Evolutionary conservation across 2,888 invertebrate species (phyloP), one percentile per base, ranked within the genome.

Genomic region (Cerastis leucographa): DNA sequence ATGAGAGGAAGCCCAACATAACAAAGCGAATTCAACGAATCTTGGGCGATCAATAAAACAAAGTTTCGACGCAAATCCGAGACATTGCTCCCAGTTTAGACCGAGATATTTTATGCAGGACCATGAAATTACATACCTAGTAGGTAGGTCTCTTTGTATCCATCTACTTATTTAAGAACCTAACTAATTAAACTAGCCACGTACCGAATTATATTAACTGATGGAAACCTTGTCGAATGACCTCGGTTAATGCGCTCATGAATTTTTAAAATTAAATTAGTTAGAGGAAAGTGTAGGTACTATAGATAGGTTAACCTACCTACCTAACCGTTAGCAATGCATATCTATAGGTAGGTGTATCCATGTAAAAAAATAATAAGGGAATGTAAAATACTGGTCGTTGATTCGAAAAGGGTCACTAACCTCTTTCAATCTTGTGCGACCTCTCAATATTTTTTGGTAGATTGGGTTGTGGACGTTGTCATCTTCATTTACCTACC

Each of bases 21-120:
- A 86, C 81, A 89, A 88, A 84, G 81, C 79, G 22, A 87, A 76
- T 87, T 86, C 82, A 79, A 72, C 74, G 83, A 79, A 88, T 85
- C 87, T 87, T 83, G 79, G 79, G 56, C 83, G 80, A 83, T 85
- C 86, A 83, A 85, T 88, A 86, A 76, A 65, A 71, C 35, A 71
- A 54, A 35, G 25, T 70, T 73, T 49, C 78, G 64, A 74, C 81
- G 64, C 77, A 68, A 82, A 82, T 80, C 44, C 51, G 4, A 81
- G 51, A 40, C 54, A 62, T 62, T 62, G 70, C 51, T 59, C 29
- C 42, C 25, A 22, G 35, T 62, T 46, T 44, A 67, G 19, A n/a
- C 29, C 0, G 22, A 42, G 14, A 70, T 70, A 59, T 59, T 56
- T 42, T 17, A n/a, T 7, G 9, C 19, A n/a, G 40, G 8, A 29